Evolutionary conservation across 23 tunicate genomes (phyloP).

Genomic region (Halocynthia roretzi): DNA sequence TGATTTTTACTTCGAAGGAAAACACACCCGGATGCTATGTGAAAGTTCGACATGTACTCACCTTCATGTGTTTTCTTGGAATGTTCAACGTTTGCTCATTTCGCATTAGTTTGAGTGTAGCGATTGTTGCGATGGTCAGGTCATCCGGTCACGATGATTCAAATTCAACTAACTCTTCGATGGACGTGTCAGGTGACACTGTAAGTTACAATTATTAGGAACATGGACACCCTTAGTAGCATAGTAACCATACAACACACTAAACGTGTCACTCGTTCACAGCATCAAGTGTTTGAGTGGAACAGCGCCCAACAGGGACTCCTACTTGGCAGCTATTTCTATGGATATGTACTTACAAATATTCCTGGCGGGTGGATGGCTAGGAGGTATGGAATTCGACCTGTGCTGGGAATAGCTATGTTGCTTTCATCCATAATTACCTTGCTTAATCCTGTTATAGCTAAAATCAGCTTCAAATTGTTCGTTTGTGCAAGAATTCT

Average conservation of each 20-base stretch:
- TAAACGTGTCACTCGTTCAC: background rate
- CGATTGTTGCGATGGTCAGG: constrained; percentile 88
- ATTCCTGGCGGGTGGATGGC: constrained; percentile 83
- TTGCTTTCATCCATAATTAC: constrained; percentile 46
- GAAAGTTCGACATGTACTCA: constrained; percentile 58
- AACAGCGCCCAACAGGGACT: constrained; percentile 36
- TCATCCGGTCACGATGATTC: background rate
- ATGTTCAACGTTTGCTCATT: constrained; percentile 65
- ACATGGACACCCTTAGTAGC: no score
- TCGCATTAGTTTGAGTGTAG: constrained; percentile 61
- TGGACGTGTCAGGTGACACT: no score
- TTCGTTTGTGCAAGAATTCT: constrained; percentile 58
- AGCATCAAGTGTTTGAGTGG: constrained; percentile 66
- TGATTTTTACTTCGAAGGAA: constrained; percentile 10
- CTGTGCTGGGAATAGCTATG: constrained; percentile 73
- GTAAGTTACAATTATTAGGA: no score
- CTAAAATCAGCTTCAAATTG: constrained; percentile 37
- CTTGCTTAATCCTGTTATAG: constrained; percentile 44
- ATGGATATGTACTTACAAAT: constrained; percentile 68
- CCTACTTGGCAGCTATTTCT: constrained; percentile 49
- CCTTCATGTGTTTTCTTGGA: constrained; percentile 67
- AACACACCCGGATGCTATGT: constrained; percentile 62
- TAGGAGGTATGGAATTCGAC: constrained; percentile 44
- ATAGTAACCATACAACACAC: no score
- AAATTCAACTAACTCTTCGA: no score